Percentiles rank a stretch among this genome's conserved stretches.
Conservation (phyloP, 1,140 invertebrate species). For the Glossosoma conforme region DNA sequence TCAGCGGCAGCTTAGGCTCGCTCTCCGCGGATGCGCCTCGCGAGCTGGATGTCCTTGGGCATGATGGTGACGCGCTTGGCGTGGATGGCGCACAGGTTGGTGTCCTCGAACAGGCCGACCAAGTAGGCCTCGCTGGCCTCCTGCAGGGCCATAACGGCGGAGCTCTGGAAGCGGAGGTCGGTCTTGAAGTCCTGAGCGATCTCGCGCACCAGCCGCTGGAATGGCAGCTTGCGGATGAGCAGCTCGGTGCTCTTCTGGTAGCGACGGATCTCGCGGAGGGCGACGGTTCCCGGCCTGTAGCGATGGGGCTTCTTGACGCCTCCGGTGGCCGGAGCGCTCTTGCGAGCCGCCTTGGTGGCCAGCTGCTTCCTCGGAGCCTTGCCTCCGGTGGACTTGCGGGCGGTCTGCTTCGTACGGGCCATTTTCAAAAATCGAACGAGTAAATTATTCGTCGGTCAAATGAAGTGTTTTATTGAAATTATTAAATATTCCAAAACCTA, state of each 20-base stretch:
- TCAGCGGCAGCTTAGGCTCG: no score
- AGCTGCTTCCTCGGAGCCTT: conserved; percentile 70
- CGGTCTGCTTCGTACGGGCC: conserved; percentile 85
- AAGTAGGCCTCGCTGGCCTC: conserved; percentile 90
- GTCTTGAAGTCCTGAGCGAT: conserved; percentile 80
- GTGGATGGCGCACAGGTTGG: conserved; percentile 90
- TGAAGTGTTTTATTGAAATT: no score
- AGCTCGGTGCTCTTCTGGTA: conserved; percentile 76
- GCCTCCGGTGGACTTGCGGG: conserved; percentile 78
- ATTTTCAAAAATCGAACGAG: no score
- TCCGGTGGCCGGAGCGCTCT: conserved; percentile 77
- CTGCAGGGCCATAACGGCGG: conserved; percentile 38
- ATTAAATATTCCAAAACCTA: no score
- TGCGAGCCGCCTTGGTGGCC: conserved; percentile 74
- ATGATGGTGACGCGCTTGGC: conserved; percentile 93
- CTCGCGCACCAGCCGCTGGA: conserved; percentile 80
- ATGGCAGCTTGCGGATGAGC: conserved; percentile 76
- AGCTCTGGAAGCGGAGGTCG: conserved; percentile 69
- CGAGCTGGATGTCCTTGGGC: no score
- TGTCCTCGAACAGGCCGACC: conserved; percentile 89
- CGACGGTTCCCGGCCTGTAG: conserved; percentile 77
- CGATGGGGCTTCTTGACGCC: conserved; percentile 79
- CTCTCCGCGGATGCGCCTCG: no score
- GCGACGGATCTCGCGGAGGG: conserved; percentile 77
- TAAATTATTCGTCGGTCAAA: no score